Evolutionary conservation across 2,797 vertebrate species (phyloP).

Genomic region (Helarctos malayanus): DNA sequence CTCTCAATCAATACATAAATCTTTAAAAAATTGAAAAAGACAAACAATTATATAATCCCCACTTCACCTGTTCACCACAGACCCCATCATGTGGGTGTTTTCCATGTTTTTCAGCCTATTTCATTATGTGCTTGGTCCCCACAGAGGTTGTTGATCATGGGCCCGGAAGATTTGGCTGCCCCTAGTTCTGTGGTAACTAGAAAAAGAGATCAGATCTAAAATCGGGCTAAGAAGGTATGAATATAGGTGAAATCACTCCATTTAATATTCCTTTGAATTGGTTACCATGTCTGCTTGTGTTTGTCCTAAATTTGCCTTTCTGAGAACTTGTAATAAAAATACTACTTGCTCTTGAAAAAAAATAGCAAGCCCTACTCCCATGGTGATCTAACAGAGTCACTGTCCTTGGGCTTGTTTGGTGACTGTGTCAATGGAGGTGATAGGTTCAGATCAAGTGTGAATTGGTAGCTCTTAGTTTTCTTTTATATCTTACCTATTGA

Average conservation of each 20-base stretch:
- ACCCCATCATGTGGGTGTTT: background rate
- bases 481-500: background rate
- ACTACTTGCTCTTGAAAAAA: background rate
- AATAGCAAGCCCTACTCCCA: background rate
- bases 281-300: background rate
- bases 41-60: background rate
- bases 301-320: conserved; percentile 45
- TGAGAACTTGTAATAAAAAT: background rate
- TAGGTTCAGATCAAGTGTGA: background rate
- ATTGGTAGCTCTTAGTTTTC: background rate
- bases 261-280: background rate
- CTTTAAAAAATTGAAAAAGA: background rate
- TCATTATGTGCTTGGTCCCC: background rate
- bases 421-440: background rate
- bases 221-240: background rate
- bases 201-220: conserved; percentile 11
- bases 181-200: background rate
- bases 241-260: background rate
- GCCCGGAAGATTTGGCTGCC: background rate
- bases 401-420: background rate
- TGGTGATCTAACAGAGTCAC: background rate
- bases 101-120: background rate
- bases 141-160: background rate
- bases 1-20: background rate
- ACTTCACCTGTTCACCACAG: background rate